Conservation (phyloP, 2,888 invertebrate genomes). For the Cepaea hortensis region DNA sequence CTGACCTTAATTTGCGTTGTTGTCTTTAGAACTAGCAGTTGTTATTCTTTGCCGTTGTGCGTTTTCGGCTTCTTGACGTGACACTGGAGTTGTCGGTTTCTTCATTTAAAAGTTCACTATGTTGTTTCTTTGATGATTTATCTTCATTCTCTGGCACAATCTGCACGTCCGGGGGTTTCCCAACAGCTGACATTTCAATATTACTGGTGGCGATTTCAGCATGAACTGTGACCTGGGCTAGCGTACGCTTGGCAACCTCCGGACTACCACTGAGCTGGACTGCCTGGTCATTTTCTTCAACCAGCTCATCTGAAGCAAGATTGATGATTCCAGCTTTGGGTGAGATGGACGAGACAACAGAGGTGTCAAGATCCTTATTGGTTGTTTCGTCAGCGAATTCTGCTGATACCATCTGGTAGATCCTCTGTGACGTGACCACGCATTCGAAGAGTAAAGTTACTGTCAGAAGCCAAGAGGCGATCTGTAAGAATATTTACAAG, state of each 20-base stretch:
- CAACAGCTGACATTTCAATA: conserved; percentile 13
- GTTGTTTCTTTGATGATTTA: neutral
- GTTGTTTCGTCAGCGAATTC: neutral
- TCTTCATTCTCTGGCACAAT: neutral
- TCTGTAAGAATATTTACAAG: neutral
- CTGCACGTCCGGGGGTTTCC: neutral
- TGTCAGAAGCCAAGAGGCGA: conserved; percentile 9
- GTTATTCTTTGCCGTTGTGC: no score
- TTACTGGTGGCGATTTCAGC: neutral
- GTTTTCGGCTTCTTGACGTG: neutral
- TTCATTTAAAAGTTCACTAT: neutral
- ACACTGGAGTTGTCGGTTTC: neutral
- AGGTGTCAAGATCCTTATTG: neutral
- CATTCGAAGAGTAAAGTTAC: neutral
- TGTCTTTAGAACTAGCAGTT: no score
- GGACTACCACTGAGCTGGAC: neutral
- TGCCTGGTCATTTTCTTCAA: neutral
- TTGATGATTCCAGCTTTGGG: neutral
- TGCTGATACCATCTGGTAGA: neutral
- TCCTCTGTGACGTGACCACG: neutral
- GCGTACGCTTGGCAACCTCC: neutral
- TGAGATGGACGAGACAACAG: no score
- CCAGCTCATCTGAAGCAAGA: neutral
- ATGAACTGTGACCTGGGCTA: conserved; percentile 13
- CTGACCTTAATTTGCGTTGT: no score